Conservation (phyloP, 2,113 vertebrate species). For the Pundamilia nyererei region DNA sequence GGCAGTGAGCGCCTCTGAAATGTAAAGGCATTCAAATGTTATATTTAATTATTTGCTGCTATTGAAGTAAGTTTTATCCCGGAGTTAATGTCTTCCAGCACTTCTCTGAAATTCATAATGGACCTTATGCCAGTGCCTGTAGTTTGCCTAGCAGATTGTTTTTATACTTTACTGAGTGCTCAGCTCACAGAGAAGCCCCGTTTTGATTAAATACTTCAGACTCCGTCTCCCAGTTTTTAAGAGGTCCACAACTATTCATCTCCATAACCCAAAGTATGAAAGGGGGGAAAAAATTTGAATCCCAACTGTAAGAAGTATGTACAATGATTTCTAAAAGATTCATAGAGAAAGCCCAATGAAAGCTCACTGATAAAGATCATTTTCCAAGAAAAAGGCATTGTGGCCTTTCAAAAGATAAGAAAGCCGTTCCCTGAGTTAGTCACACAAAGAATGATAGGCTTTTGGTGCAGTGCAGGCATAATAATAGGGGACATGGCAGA, state of each 20-base stretch:
- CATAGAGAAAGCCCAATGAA: slow-evolving; percentile 18
- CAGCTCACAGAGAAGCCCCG: not conserved
- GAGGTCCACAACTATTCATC: slow-evolving; percentile 13
- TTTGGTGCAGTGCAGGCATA: not conserved
- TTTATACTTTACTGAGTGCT: not conserved
- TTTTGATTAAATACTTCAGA: slow-evolving; percentile 43
- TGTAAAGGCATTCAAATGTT: not conserved
- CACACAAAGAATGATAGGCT: not conserved
- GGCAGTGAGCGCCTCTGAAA: not conserved
- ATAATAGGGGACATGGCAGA: not conserved
- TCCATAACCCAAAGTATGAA: not conserved
- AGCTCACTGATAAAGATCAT: slow-evolving; percentile 35
- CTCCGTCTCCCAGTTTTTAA: not conserved
- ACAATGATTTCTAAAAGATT: slow-evolving; percentile 39
- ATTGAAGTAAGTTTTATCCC: not conserved
- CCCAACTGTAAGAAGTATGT: not conserved
- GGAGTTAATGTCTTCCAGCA: not conserved
- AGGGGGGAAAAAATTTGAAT: not conserved
- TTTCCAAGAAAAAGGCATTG: slow-evolving; percentile 29
- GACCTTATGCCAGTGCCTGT: not conserved
- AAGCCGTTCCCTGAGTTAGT: slow-evolving; percentile 20
- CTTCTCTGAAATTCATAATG: slow-evolving; percentile 16
- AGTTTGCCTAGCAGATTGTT: not conserved
- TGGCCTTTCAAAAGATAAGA: slow-evolving; percentile 42
- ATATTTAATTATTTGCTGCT: slow-evolving; percentile 2